phyloP scores from a whole-genome alignment of 2,113 vertebrate species.

The Platichthys stellatus region DNA sequence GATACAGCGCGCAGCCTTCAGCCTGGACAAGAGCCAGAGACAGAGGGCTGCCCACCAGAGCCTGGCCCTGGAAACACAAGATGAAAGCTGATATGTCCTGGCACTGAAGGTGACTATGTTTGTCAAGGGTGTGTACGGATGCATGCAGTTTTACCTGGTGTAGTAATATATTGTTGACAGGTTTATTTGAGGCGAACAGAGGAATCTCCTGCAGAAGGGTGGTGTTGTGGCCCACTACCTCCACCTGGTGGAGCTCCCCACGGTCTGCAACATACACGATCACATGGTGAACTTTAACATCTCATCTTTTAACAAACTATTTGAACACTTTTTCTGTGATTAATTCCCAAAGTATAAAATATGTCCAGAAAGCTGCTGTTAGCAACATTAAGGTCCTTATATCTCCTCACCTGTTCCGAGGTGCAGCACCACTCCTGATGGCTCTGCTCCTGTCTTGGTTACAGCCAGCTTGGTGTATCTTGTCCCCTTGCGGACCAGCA shows the following conservation, averaged over 20 bases:
- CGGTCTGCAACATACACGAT: conserved; percentile 69
- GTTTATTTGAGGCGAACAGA: conserved; percentile 82
- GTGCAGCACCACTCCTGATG: conserved; percentile 80
- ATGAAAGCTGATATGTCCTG: neutral
- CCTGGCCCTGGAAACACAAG: conserved; percentile 70
- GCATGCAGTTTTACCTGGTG: conserved; percentile 77
- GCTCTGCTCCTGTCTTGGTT: conserved; percentile 63
- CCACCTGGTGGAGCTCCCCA: conserved; percentile 87
- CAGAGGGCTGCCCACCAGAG: conserved; percentile 81
- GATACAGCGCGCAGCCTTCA: conserved; percentile 80
- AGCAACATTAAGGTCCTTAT: neutral
- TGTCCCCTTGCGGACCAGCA: conserved; percentile 83
- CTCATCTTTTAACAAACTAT: neutral
- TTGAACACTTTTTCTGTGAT: too few relatives aligned
- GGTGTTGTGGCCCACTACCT: conserved; percentile 80
- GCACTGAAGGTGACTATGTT: neutral
- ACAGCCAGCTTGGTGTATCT: conserved; percentile 86
- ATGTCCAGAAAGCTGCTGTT: too few relatives aligned
- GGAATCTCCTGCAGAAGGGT: conserved; percentile 83
- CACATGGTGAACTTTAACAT: conserved; percentile 27
- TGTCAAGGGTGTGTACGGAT: neutral
- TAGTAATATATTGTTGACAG: conserved; percentile 85
- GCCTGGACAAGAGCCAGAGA: conserved; percentile 83
- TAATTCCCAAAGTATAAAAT: too few relatives aligned
- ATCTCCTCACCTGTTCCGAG: conserved; percentile 86